Base-by-base conservation (phyloP, 2,113 vertebrate species). In the Clupea harengus region DNA sequence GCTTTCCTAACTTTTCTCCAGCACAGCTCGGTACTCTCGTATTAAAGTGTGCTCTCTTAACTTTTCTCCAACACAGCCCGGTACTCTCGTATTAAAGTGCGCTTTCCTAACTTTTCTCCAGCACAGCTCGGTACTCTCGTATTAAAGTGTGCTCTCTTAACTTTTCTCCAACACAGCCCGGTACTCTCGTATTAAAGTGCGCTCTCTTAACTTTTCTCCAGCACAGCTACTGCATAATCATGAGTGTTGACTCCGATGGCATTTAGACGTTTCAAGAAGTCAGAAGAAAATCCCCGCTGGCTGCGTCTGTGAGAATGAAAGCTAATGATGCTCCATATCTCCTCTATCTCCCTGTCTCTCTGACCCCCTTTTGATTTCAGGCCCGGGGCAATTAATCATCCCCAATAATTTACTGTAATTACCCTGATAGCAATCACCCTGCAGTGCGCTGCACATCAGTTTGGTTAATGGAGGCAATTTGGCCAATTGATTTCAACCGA, bases 381-480 rank as follows among this genome's bases (percentile, higher is more conserved):
- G 92, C 89, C 84, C 82, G 8, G 89, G 89, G 82, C 87, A 91
- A 94, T 95, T 92, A 90, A 91, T 94, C 91, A 88, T 45, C 60
- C 84, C 85, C 92, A 89, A 90, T 93, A 92, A 94, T 91, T 87
- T 92, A 88, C 91, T 25, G 84, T 90, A 93, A 95, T 94, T 86
- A 92, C 84, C 20, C 47, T 87, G 94, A 95, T 95, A 94, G 93
- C 89, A 91, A 95, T 93, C 92, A 64, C 82, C 11, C 87, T 22
- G 83, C 86, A 87, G 6, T 72, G 86, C 20, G 82, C 64, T 84
- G 83, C 47, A 81, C 89, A 86, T 91, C 92, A 82, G 60, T 46
- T 83, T 93, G 92, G 87, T 93, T 92, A 95, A 95, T 94, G 92
- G 92, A 90, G 90, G 84, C 91, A 93, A 94, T 95, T 95, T 94